These are phyloP conservation scores for Diarsia mendica DNA, from an alignment of 2,888 invertebrate species.

Conservation along the genomic window DNA sequence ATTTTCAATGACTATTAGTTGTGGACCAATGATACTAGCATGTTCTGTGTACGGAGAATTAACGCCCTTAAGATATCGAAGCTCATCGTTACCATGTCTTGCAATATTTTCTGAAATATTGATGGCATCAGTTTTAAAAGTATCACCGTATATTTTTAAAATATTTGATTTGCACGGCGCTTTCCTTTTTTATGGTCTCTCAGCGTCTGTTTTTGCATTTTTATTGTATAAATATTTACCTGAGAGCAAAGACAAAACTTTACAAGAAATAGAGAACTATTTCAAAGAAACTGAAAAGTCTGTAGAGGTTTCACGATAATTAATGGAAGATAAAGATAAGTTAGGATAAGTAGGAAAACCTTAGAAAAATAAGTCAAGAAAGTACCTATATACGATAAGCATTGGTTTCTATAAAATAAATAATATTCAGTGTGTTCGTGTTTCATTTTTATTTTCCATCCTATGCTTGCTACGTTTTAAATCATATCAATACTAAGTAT, in stretches of 20 bases:
- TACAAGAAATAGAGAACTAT: slow-evolving; percentile 69
- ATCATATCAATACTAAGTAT: no score
- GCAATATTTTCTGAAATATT: slow-evolving; percentile 64
- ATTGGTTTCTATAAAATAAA: slow-evolving; percentile 9
- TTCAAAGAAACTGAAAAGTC: slow-evolving; percentile 53
- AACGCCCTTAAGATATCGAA: slow-evolving; percentile 68
- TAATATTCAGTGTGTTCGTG: neutral
- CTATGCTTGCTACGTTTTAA: no score
- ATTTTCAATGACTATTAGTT: slow-evolving; percentile 71
- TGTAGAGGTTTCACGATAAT: slow-evolving; percentile 35
- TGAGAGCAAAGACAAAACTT: slow-evolving; percentile 73
- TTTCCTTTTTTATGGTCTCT: slow-evolving; percentile 70
- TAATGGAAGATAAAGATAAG: slow-evolving; percentile 28
- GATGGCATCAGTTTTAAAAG: slow-evolving; percentile 68
- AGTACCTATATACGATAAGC: neutral
- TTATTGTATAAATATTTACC: slow-evolving; percentile 69
- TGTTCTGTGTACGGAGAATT: slow-evolving; percentile 71
- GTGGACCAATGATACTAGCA: slow-evolving; percentile 72
- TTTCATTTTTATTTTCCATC: neutral
- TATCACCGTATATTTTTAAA: slow-evolving; percentile 69
- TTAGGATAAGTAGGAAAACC: neutral
- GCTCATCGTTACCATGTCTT: slow-evolving; percentile 63
- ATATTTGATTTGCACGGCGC: slow-evolving; percentile 67
- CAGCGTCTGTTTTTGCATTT: slow-evolving; percentile 64
- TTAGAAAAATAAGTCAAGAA: neutral